Evolutionary conservation across 2,797 vertebrate genomes (phyloP), one percentile per base, ranked within the genome.

Genomic region (Euthynnus affinis): DNA sequence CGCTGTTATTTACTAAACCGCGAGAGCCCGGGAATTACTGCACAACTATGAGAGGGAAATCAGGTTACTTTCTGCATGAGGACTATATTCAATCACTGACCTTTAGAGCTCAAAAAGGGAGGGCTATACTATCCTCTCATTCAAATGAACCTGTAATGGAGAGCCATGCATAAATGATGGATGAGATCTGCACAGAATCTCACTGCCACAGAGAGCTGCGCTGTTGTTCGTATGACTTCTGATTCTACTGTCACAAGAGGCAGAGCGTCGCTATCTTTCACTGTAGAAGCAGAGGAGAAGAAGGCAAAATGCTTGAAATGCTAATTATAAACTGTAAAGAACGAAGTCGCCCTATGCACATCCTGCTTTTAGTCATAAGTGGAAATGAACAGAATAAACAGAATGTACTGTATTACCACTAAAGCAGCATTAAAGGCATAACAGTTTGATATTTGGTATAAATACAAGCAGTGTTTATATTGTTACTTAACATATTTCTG

Each of bases 31-130:
- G 70, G 74, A 78, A 81, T 81, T 76, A 80, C 81, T 66, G 76
- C 82, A 78, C 67, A 77, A 75, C 69, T 62, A 82, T 71, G 82
- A 82, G 78, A 75, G 51, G 74, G 76, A 89, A 88, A 93, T 90
- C 85, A 53, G 88, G 86, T 91, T 93, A 89, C 81, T 80, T 87
- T 86, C 79, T 74, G 88, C 84, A 90, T 76, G 72, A 90, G 80
- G 76, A 76, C 90, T 89, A 85, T 90, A 92, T 91, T 94, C 88
- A 93, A 91, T 93, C 90, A 89, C 84, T 94, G 93, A 95, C 94
- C 93, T 94, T 94, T 93, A 82, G 80, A 84, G 89, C 84, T 80
- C 34, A 53, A 80, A 86, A 78, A 70, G 59, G 65, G 57, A 63
- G 77, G 55, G 74, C 76, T 84, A 71, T 57, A 63, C 79, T 69